Evolutionary conservation across 2,113 vertebrate genomes (phyloP).

Genomic region (Mormoops blainvillei): DNA sequence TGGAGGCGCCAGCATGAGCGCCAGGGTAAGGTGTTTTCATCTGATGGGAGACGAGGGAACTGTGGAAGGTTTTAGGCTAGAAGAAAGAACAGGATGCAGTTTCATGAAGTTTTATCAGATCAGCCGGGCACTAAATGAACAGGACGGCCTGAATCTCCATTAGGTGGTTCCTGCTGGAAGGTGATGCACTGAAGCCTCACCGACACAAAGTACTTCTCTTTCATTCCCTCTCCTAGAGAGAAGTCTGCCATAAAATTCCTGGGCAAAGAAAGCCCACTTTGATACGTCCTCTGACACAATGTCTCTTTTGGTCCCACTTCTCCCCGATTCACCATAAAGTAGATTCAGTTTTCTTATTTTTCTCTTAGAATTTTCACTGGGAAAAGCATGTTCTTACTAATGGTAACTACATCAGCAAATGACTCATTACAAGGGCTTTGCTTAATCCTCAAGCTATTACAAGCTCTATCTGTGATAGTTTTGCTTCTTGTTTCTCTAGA

Average conservation of each 20-base stretch:
- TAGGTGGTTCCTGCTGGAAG: not conserved
- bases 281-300: not conserved
- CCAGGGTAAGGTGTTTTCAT: not conserved
- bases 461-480: not conserved
- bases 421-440: not conserved
- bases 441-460: not conserved
- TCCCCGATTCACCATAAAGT: not conserved
- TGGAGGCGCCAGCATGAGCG: not conserved
- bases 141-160: not conserved
- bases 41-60: not conserved
- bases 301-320: not conserved
- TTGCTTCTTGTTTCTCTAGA: not conserved
- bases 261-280: not conserved
- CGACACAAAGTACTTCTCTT: not conserved
- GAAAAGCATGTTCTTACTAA: constrained; percentile 3
- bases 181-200: not conserved
- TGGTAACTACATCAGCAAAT: not conserved
- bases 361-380: not conserved
- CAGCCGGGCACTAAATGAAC: not conserved
- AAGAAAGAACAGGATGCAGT: not conserved
- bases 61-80: not conserved
- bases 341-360: not conserved
- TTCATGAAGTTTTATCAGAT: not conserved
- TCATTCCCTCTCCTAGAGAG: not conserved
- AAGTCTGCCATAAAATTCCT: constrained; percentile 18